Conservation (phyloP, 2,113 vertebrate species). For the Apus apus region DNA sequence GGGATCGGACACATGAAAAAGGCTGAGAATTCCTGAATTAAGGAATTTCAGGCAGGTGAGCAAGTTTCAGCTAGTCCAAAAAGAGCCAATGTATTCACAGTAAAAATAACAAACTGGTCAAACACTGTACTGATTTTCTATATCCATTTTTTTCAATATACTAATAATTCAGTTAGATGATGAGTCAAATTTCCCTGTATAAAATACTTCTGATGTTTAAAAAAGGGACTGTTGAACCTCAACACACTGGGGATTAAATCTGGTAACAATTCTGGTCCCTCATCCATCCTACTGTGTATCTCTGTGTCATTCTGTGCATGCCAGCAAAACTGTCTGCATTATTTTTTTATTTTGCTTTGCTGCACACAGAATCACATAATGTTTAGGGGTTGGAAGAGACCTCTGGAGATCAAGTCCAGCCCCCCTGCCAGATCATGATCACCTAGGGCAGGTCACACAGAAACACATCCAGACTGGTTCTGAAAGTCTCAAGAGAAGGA, state of each 20-base stretch:
- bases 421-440: too few relatives aligned
- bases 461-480: too few relatives aligned
- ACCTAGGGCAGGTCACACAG: too few relatives aligned
- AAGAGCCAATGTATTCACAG: accelerated
- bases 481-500: too few relatives aligned
- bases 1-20: not conserved
- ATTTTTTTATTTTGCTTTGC: too few relatives aligned
- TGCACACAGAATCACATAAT: too few relatives aligned
- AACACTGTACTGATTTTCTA: not conserved
- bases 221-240: not conserved
- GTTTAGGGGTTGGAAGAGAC: too few relatives aligned
- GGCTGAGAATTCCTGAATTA: not conserved
- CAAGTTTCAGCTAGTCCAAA: not conserved
- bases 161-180: not conserved
- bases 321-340: not conserved
- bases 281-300: not conserved
- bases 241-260: not conserved
- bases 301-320: not conserved
- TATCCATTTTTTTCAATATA: not conserved
- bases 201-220: not conserved
- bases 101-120: not conserved
- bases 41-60: not conserved
- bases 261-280: not conserved
- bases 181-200: not conserved
- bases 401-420: too few relatives aligned